Base-by-base conservation (phyloP, 2,113 vertebrate genomes). In the Megaceryle torquata region DNA sequence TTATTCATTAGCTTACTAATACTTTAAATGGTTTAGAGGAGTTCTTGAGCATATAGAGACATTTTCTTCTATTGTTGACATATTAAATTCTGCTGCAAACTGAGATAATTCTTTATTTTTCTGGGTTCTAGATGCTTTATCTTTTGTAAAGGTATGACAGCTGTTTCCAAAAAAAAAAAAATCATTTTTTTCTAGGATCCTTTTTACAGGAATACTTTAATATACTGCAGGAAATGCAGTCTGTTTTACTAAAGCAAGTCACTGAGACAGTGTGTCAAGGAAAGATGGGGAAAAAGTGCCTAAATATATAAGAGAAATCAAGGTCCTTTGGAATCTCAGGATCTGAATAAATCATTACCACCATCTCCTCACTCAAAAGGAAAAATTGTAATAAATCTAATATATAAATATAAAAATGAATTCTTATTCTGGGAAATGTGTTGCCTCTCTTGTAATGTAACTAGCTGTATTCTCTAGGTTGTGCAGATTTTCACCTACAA, bases 401-500 rank as follows among this genome's bases (percentile, higher is more conserved):
- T 77, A 75, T 31, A 50, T 6, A 60, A 80, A 76, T 44, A 20
- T 18, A 80, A 59, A 86, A 91, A 35, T 17, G 51, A 77, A 24
- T 60, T 37, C 20, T 70, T 82, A 33, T 85, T n/a, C 8, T 89
- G 44, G 24, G 44, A 87, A 71, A 26, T 5, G 6, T 39, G 33
- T 48, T 86, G 13, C 43, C 18, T 87, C 33, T 85, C 33, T 26
- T 82, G 37, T 48, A 75, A 91, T 70, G 35, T 84, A 84, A 28
- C 70, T 89, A 56, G 39, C 69, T 69, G 22, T 53, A 3, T 82
- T 90, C 65, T 91, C 53, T 41, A 53, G 48, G 24, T 84, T 82
- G 56, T 92, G 74, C 20, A 71, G 72, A 33, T 91, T 91, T 91
- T 96, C 17, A 67, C 59, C 44, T 88, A 63, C 82, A 79, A 93